Conservation (phyloP, 1,140 invertebrate genomes). For the Euwallacea fornicatus region DNA sequence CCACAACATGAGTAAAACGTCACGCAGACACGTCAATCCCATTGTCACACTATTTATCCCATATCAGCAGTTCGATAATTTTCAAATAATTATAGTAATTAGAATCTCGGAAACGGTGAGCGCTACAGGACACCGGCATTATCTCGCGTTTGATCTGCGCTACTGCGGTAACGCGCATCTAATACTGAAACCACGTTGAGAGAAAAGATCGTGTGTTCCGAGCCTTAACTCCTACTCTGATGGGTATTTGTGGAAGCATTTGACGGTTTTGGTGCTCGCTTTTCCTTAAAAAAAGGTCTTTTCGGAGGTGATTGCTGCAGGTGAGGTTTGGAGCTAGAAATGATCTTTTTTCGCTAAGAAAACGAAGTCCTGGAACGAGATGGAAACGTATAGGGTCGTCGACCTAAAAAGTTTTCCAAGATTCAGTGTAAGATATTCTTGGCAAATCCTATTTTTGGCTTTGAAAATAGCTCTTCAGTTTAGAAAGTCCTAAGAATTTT, state of each 20-base stretch:
- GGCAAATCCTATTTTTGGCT: no score
- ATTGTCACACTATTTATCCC: neutral
- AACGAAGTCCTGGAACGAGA: neutral
- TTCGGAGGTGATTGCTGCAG: constrained; percentile 3
- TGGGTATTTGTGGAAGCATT: constrained; percentile 27
- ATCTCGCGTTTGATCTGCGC: neutral
- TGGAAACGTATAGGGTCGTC: neutral
- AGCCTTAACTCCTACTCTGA: constrained; percentile 39
- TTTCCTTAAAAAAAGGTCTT: constrained; percentile 22
- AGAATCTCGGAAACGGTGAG: no score
- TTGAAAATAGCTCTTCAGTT: no score
- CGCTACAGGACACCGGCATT: neutral
- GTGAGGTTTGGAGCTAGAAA: no score
- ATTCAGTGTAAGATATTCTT: no score
- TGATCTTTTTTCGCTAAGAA: no score
- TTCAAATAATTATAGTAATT: neutral
- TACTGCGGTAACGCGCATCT: constrained; percentile 37
- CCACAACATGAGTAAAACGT: constrained; percentile 8
- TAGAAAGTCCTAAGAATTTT: no score
- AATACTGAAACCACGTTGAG: constrained; percentile 36
- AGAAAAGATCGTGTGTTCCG: neutral
- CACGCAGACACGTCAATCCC: neutral
- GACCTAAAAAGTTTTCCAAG: neutral
- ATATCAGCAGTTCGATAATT: neutral
- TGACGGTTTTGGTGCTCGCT: constrained; percentile 14